Conservation (phyloP, 2,888 invertebrate species). For the Poecilus cupreus region DNA sequence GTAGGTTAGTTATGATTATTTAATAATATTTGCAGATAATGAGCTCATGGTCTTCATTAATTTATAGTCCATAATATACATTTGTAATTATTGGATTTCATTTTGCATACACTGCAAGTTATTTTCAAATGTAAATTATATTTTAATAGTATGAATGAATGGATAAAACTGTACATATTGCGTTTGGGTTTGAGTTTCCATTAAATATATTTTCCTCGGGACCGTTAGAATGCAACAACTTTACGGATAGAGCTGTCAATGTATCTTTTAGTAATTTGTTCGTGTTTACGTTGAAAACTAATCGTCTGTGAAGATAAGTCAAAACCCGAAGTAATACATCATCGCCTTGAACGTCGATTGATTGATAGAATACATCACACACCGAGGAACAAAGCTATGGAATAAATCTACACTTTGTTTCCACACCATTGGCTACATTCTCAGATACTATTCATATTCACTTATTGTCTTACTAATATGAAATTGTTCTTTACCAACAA, state of each 20-base stretch:
- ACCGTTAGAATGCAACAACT: not conserved
- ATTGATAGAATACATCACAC: slow-evolving; percentile 29
- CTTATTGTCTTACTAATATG: too few relatives aligned
- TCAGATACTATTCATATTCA: too few relatives aligned
- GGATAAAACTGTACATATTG: too few relatives aligned
- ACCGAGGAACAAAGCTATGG: not conserved
- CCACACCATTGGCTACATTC: not conserved
- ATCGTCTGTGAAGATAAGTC: slow-evolving; percentile 55
- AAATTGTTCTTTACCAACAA: too few relatives aligned
- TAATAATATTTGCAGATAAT: slow-evolving; percentile 3
- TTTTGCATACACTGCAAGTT: not conserved
- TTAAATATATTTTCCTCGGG: not conserved
- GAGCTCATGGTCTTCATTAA: not conserved
- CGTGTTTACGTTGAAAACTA: slow-evolving; percentile 50
- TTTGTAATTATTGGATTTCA: not conserved
- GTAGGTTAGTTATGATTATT: not conserved
- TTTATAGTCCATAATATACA: not conserved
- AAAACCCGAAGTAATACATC: slow-evolving; percentile 36
- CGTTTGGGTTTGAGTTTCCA: too few relatives aligned
- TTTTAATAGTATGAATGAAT: not conserved
- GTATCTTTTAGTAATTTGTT: slow-evolving; percentile 45
- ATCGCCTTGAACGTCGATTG: slow-evolving; percentile 13
- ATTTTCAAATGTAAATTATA: not conserved
- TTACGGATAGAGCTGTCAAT: slow-evolving; percentile 30
- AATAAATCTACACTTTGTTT: slow-evolving; percentile 30